Percentiles rank a stretch among this genome's conserved stretches.
Evolutionary conservation across 37 sponge, comb jelly and placozoan genomes (phyloP).

Genomic region (Aphrocallistes beatrix): DNA sequence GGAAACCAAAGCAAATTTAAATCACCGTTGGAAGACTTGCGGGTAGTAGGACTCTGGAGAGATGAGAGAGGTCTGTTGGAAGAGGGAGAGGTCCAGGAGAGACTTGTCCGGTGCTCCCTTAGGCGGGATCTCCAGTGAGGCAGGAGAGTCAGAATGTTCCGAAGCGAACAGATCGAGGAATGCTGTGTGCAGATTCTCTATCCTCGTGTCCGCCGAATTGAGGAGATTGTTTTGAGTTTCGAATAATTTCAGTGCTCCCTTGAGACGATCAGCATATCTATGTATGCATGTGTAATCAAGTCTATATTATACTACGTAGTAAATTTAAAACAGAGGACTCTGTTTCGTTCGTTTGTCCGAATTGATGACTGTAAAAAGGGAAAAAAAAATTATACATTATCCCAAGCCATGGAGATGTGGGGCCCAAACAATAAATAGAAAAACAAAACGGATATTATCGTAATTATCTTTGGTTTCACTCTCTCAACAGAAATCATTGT

Average conservation of each 20-base stretch:
- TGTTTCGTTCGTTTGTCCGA: no score
- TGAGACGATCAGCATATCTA: conserved; percentile 10
- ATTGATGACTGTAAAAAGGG: no score
- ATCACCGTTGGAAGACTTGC: background rate
- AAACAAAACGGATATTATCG: no score
- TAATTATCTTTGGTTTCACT: no score
- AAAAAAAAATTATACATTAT: no score
- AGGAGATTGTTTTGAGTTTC: background rate
- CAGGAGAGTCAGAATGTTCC: background rate
- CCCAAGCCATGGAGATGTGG: no score
- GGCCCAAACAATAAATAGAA: no score
- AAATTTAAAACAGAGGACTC: no score
- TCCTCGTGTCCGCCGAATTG: background rate
- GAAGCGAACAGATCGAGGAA: background rate
- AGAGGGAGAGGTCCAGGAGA: background rate
- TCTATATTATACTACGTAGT: background rate
- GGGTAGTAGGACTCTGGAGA: background rate
- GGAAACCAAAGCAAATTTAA: no score
- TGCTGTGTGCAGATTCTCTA: background rate
- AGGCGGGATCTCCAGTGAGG: background rate
- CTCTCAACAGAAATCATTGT: no score
- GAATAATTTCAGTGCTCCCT: background rate
- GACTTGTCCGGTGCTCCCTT: background rate
- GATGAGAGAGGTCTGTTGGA: background rate
- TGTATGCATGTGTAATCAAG: background rate